A percentile compares a stretch with the other conserved stretches of the same genome.
Evolutionary conservation across 1,140 invertebrate species (phyloP).

Genomic region (Euura lappo): DNA sequence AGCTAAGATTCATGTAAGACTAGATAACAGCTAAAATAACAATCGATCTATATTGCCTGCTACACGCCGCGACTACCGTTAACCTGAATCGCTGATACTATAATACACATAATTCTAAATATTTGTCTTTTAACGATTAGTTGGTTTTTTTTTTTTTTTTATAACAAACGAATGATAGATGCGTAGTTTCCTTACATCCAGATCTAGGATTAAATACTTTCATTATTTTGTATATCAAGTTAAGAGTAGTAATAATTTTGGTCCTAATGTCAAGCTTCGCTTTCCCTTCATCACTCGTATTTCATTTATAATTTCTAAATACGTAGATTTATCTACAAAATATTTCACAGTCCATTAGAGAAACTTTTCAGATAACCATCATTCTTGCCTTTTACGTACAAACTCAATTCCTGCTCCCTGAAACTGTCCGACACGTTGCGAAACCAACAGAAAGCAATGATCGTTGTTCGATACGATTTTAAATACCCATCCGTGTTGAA

Average conservation of each 20-base stretch:
- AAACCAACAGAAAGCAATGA: too few species aligned
- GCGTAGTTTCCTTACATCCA: not conserved
- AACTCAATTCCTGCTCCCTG: too few species aligned
- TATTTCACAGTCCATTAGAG: too few species aligned
- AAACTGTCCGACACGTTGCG: too few species aligned
- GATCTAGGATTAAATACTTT: slow-evolving; percentile 17
- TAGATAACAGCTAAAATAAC: slow-evolving; percentile 18
- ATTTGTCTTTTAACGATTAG: slow-evolving; percentile 20
- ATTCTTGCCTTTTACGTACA: too few species aligned
- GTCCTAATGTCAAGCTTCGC: not conserved
- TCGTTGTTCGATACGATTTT: too few species aligned
- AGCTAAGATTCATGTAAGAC: slow-evolving; percentile 28
- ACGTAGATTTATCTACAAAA: too few species aligned
- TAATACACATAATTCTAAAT: slow-evolving; percentile 20
- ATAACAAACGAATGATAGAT: not conserved
- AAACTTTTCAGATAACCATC: too few species aligned
- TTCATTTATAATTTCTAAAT: too few species aligned
- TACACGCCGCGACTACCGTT: slow-evolving; percentile 41
- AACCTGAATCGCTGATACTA: slow-evolving; percentile 13
- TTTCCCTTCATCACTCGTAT: not conserved
- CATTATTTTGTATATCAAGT: slow-evolving; percentile 1
- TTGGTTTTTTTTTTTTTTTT: slow-evolving; percentile 20
- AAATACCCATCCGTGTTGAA: too few species aligned
- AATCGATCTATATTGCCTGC: slow-evolving; percentile 42
- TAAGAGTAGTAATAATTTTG: not conserved